Conservation (phyloP, 1,140 invertebrate species). For the Arion vulgaris region DNA sequence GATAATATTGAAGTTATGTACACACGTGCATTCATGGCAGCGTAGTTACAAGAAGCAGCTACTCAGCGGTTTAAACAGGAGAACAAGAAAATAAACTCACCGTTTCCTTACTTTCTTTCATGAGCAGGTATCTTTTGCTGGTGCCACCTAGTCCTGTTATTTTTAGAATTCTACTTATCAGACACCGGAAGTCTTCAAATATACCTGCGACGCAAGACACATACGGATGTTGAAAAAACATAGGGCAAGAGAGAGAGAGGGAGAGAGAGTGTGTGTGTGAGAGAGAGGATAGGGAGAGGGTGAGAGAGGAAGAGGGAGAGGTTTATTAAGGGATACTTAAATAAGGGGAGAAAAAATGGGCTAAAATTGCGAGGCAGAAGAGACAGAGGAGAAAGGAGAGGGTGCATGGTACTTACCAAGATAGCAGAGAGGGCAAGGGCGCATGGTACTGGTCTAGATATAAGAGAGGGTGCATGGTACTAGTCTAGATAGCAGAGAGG, state of each 20-base stretch:
- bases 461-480: no score
- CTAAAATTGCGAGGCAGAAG: no score
- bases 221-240: not conserved
- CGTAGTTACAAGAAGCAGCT: not conserved
- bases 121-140: not conserved
- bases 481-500: no score
- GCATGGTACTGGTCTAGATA: no score
- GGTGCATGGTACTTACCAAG: no score
- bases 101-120: not conserved
- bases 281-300: no score
- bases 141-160: not conserved
- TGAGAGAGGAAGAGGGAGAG: not conserved
- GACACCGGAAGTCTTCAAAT: not conserved
- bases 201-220: not conserved
- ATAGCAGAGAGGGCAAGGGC: no score
- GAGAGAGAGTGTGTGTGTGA: no score
- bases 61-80: not conserved
- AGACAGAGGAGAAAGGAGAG: no score
- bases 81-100: constrained; percentile 1
- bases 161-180: not conserved
- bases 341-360: no score
- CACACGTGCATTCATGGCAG: constrained; percentile 3
- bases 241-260: no score
- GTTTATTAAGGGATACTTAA: no score
- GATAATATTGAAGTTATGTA: not conserved